A percentile compares a stretch with the other conserved stretches of the same genome.
phyloP scores from a whole-genome alignment of 2,888 invertebrate species.

The Amblyteles armatorius region DNA sequence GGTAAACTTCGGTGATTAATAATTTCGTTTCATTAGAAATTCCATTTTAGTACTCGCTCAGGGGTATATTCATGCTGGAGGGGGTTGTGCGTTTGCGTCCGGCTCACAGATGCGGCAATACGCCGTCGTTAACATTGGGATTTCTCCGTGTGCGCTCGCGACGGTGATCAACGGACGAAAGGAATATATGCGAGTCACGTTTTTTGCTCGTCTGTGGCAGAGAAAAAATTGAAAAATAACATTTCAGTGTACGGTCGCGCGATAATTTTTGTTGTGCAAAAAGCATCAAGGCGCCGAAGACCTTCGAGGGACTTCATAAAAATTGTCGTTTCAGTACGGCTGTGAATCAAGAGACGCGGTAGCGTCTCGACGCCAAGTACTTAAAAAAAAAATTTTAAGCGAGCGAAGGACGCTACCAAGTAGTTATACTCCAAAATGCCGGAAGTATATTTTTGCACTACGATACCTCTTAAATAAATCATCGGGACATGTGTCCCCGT shows the following conservation, averaged over 20 bases:
- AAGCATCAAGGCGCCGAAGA: neutral
- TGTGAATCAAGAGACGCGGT: too few species aligned
- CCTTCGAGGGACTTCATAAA: neutral
- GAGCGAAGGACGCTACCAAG: too few species aligned
- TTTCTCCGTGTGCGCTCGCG: neutral
- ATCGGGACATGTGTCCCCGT: too few species aligned
- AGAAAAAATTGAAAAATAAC: neutral
- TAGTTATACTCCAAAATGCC: too few species aligned
- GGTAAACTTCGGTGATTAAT: slow-evolving; percentile 64
- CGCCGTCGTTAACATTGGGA: neutral
- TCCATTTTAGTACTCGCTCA: slow-evolving; percentile 49
- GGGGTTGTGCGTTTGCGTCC: slow-evolving; percentile 13
- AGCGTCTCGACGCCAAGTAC: too few species aligned
- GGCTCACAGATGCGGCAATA: slow-evolving; percentile 42
- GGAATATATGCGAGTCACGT: neutral
- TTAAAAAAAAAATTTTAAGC: too few species aligned
- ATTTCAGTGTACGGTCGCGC: neutral
- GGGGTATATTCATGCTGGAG: slow-evolving; percentile 8
- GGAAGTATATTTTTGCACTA: too few species aligned
- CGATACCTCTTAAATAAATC: too few species aligned
- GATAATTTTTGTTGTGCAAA: neutral
- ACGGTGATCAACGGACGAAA: slow-evolving; percentile 12
- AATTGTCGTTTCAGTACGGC: neutral
- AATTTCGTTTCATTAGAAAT: slow-evolving; percentile 63
- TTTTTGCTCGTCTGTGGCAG: neutral